Evolutionary conservation across 2,888 invertebrate species (phyloP), one percentile per base, ranked within the genome.

Genomic region (Endomychus coccineus): DNA sequence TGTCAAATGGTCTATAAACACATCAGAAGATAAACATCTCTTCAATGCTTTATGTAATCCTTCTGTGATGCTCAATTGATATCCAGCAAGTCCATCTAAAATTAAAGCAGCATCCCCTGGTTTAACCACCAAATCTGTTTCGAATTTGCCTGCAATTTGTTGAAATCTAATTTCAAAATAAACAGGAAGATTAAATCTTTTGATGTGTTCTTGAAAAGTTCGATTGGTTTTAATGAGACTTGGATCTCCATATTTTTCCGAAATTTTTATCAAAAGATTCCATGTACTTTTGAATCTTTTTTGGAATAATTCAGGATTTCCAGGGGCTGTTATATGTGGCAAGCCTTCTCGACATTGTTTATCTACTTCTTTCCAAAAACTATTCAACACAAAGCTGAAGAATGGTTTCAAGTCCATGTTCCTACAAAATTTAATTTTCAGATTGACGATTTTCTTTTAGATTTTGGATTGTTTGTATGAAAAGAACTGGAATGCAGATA

Each of bases 91-190:
- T 41, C 52, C 51, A 22, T 53, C 55, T 36, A 60, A 60, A 28
- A 41, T 32, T 24, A 49, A 45, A 28, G 51, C 44, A 11, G 21
- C n/a, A 16, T 45, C 43, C n/a, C 43, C 32, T 3, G 51, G 40
- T 29, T 54, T 50, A 9, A 50, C 39, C 16, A 70, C 59, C 27
- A 73, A 54, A n/a, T 68, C 60, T 27, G 58, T 62, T 59, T 77
- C 77, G 45, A 77, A 66, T 23, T 64, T 68, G 48, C 84, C 83
- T 34, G 88, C 90, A 58, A 95, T 87, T 69, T 92, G 89, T 71
- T 94, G 94, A 69, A 91, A 94, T 48, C 91, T 75, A 49, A 91
- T 87, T 69, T 95, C 94, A 64, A 90, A 95, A 66, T 96, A 96
- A n/a, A 96, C 92, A 7, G 91, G 87, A 32, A 95, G 71, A 67